Base-by-base conservation (phyloP, 1,140 invertebrate species). In the Coenobita brevimanus region DNA sequence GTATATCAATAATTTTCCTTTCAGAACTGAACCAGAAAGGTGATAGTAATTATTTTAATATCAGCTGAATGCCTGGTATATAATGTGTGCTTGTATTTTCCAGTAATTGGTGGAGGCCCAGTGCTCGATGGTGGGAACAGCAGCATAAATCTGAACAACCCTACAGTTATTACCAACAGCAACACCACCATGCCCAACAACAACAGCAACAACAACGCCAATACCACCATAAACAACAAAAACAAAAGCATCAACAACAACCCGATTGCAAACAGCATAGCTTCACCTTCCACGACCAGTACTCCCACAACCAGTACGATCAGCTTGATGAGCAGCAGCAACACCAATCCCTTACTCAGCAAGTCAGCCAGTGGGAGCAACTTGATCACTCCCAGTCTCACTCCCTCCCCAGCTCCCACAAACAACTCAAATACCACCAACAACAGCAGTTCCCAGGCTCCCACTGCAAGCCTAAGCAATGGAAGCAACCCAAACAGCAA, bases 391-490 rank as follows among this genome's bases (percentile, higher is more conserved):
- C 54, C 82, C 73, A 54, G 50, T 76, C 13, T 38, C 85, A 13
- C 67, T 8, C 27, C 36, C 73, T 76, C 30, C 73, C 60, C 36
- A 30, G 76, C 36, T 80, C 88, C 50, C 85, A 90, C 43, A 78
- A 82, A 41, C 82, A 64, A 1, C 30, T 73, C 27, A 43, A 80
- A 46, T 50, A 82, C 33, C 69, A 15, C 50, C 17, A 87, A 43
- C 84, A 82, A 78, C 24, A 64, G 76, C 13, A 73, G 46, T 30
- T 6, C n/a, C n/a, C n/a, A 6, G 64, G 46, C 64, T 41, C 24
- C 91, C 90, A 89, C 71, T 78, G 82, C 67, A 88, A 36, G 84
- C 79, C 88, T 84, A 8, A 41, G 60, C 13, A 75, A n/a, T 46
- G 36, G 15, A 10, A 71, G 17, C 62, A 81, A 30, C 75, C 41